Evolutionary conservation across 2,888 invertebrate genomes (phyloP), one percentile per base, ranked within the genome.

Genomic region (Drosophila mercatorum): DNA sequence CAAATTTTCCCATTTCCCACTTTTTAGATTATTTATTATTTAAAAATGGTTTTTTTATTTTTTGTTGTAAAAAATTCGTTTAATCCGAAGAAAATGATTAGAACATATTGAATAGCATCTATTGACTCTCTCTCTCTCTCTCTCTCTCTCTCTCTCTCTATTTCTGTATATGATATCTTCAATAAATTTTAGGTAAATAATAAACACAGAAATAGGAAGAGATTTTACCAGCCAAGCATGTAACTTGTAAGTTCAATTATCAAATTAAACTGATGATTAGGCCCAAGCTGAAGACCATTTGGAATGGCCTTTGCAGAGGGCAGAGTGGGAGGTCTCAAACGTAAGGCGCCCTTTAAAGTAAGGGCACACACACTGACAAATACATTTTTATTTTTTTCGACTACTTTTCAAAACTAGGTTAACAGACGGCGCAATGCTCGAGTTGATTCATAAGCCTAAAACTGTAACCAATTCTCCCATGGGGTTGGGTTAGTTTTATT

Each of bases 371-470:
- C 53, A 74, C 68, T 73, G 80, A 73, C 86, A 10, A 34, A 34
- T 0, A 82, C 40, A 67, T 69, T 81, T 88, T 86, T 78, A 31
- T 40, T 5, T 28, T 22, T 22, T 8, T 59, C 6, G 51, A 51
- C 31, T 17, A 31, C 72, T 83, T 88, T 86, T 83, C 55, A 77
- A 85, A 85, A 87, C 65, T 85, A 83, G 84, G 84, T 89, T 89
- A 88, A 75, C 84, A 67, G 72, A 88, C 67, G 47, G 68, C 77
- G 71, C 75, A 73, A 64, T 55, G 66, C 66, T 74, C 67, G 66
- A 83, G 86, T 73, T 77, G 86, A 80, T 71, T 74, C 89, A 76
- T 89, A 90, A 89, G 89, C 90, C 80, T 67, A 82, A 83, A 85
- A 82, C 82, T 89, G 90, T 78, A 76, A 72, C 88, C 75, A 89